Evolutionary conservation across 2,888 invertebrate species (phyloP), one percentile per base, ranked within the genome.

Genomic region (Tridacna gigas): DNA sequence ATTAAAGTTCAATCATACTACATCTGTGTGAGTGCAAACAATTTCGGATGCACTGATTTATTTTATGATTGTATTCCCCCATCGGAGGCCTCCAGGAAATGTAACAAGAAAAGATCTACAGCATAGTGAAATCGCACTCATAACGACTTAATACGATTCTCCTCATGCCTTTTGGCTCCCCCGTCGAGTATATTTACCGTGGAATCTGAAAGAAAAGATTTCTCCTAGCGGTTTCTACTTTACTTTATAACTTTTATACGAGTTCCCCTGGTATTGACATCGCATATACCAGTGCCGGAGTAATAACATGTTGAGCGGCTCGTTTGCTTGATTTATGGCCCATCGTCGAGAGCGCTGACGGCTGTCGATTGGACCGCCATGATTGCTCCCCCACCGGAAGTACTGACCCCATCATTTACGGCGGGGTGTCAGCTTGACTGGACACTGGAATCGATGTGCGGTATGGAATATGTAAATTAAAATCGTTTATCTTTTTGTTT

Each of bases 181-280:
- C 78, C 78, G 78, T 79, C 65, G 84, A n/a, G 82, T 74, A 63
- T 75, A 51, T 66, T 80, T 77, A 77, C 80, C 37, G 45, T 25
- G 78, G 76, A 82, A 82, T 82, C 80, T 63, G 28, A 51, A n/a
- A 67, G 84, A 65, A 80, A 80, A 67, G 77, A 71, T 82, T 77
- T 71, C 45, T 71, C 37, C 48, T 48, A 77, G 65, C 77, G 51
- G 69, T 69, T 37, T 74, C 80, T 78, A 80, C 86, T 84, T 82
- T 79, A 82, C 67, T 80, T 87, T 87, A 87, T 81, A 84, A 79
- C 83, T 48, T 80, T 83, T 84, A 84, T 87, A 87, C 80, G 84
- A 84, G 87, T 61, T 79, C 76, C 82, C 75, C 73, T 47, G 71
- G 77, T 86, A 80, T 84, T 84, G 82, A 80, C 87, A 81, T 84